Base-by-base conservation (phyloP, 2,888 invertebrate genomes). In the Chloroclysta siterata region DNA sequence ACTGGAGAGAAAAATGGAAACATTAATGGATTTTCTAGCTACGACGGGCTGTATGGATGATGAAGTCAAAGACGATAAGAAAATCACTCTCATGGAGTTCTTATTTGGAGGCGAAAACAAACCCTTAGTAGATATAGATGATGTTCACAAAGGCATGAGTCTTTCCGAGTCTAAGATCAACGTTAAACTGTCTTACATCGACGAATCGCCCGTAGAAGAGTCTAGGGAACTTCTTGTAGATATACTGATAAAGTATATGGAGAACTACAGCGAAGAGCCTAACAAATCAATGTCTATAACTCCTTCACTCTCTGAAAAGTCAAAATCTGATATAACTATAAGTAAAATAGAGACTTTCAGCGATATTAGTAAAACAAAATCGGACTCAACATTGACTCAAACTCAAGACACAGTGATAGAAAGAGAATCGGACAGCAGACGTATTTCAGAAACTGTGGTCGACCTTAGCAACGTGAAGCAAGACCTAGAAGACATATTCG, bases 11-110 rank as follows among this genome's bases (percentile, higher is more conserved):
- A 93, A 93, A 72, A 93, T 93, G 91, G 93, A 93, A 63, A 93
- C 93, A 0, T 69, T 93, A 0, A 91, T 93, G 70, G 93, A 93
- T 28, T 93, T 93, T 65, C 64, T 93, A 69, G 92, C 92, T 0
- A 89, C 88, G 0, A 86, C 88, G 0, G 93, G 92, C 0, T 91
- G 92, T 73, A 88, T 90, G 79, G 88, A 90, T 36, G 83, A 84
- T 46, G 83, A 87, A 2, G 84, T 82, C 11, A 84, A 81, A 60
- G 87, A 87, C 48, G 90, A 92, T 17, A 91, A 83, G 63, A 93
- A 93, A 73, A 92, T 93, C 15, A 93, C 93, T 0, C 72, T 93
- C 0, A 92, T 93, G 90, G 93, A 93, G 58, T 93, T 93, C 36
- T 74, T 93, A 4, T 91, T 93, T 52, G 92, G 92, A 1, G 82